Conservation (phyloP, 2,113 vertebrate genomes). For the Apteryx mantelli region DNA sequence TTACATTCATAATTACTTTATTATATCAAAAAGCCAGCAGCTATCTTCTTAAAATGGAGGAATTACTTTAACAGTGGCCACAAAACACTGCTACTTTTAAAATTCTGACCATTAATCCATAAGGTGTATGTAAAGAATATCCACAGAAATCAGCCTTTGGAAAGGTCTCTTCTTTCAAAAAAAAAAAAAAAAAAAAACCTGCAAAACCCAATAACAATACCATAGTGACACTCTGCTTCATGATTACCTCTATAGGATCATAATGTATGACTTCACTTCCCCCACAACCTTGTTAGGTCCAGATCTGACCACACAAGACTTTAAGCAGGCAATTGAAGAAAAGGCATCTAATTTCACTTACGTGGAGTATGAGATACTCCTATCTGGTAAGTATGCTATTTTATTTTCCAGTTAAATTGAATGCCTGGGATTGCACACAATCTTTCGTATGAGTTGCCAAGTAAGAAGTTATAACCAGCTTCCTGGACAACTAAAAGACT, state of each 20-base stretch:
- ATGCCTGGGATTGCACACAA: rapidly evolving
- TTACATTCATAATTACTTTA: background rate
- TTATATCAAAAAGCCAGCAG: background rate
- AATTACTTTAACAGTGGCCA: rapidly evolving
- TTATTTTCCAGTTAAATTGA: background rate
- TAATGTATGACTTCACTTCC: background rate
- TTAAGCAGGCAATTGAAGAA: background rate
- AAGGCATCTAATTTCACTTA: background rate
- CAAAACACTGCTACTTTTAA: background rate
- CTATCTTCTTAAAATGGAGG: rapidly evolving
- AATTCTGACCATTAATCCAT: background rate
- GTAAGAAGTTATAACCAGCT: background rate
- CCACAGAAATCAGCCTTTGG: background rate
- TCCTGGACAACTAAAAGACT: background rate
- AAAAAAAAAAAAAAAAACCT: background rate
- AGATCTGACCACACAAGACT: background rate
- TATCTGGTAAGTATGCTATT: conserved; percentile 54
- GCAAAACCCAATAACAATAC: background rate
- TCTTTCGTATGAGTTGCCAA: background rate
- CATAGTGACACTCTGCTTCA: background rate
- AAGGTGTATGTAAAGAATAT: background rate
- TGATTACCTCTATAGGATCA: background rate
- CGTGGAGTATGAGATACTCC: conserved; percentile 27
- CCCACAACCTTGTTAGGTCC: conserved; percentile 1
- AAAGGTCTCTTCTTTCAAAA: background rate